Conservation (phyloP, 2,797 vertebrate species). For the Cossypha polioptera region DNA sequence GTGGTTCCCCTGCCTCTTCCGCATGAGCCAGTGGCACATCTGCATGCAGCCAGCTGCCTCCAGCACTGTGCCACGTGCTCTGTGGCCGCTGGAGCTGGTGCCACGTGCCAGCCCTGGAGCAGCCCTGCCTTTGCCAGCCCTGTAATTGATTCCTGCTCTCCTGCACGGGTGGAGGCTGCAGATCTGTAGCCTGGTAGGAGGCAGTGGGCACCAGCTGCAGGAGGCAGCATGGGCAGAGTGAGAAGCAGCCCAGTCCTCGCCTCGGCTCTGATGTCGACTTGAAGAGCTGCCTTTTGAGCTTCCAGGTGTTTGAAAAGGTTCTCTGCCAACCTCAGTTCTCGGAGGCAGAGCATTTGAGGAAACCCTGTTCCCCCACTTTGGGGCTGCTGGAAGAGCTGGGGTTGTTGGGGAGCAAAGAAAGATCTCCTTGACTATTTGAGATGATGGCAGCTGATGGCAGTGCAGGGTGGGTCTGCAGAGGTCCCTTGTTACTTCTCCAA, state of each 20-base stretch:
- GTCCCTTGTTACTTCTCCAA: not conserved
- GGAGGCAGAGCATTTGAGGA: not conserved
- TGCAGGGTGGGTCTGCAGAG: not conserved
- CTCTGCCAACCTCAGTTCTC: not conserved
- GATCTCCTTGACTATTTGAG: not conserved
- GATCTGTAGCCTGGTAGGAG: not conserved
- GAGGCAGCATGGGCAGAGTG: not conserved
- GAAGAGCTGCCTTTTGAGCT: not conserved
- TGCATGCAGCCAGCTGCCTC: not conserved
- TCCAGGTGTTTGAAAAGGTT: not conserved
- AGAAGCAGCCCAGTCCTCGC: not conserved
- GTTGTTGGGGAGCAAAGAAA: not conserved
- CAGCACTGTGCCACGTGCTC: not conserved
- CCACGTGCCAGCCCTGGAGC: not conserved
- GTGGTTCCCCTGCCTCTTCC: conserved; percentile 71
- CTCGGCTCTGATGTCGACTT: not conserved
- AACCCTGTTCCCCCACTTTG: not conserved
- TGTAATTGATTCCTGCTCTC: conserved; percentile 54
- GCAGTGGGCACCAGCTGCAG: not conserved
- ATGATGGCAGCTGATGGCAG: not conserved
- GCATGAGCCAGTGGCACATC: conserved; percentile 73
- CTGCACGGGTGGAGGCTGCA: not conserved
- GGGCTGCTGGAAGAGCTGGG: not conserved
- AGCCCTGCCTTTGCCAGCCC: conserved; percentile 23
- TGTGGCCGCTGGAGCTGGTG: not conserved